Evolutionary conservation across 1,140 invertebrate species (phyloP).

Genomic region (Procambarus virginalis): DNA sequence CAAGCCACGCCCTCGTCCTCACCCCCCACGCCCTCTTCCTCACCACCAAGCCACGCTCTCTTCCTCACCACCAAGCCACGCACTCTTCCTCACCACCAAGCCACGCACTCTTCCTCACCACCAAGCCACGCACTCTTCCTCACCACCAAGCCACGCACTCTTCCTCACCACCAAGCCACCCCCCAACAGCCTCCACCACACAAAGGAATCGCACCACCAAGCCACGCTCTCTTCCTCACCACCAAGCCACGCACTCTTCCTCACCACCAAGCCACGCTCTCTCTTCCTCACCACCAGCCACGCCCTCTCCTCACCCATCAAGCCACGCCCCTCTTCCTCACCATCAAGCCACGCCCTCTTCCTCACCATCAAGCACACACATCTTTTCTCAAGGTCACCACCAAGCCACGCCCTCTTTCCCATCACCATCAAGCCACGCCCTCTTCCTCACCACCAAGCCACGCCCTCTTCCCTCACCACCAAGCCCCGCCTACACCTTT

Average conservation of each 20-base stretch:
- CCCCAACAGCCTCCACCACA: not conserved
- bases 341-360: no score
- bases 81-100: not conserved
- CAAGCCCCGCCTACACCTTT: no score
- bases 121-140: not conserved
- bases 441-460: no score
- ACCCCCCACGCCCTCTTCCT: not conserved
- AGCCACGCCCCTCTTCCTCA: no score
- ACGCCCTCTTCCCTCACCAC: no score
- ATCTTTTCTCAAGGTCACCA: no score
- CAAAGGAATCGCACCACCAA: not conserved
- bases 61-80: not conserved
- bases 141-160: not conserved
- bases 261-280: no score
- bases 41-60: not conserved
- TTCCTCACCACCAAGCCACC: not conserved
- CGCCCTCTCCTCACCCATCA: no score
- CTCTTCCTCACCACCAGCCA: no score
- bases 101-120: not conserved
- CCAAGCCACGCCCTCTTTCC: no score
- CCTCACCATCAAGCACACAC: not conserved
- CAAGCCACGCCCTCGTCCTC: not conserved
- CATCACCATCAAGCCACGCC: no score
- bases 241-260: not conserved
- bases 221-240: not conserved